Base-by-base conservation (phyloP, 2,888 invertebrate species). In the Desoria tigrina region DNA sequence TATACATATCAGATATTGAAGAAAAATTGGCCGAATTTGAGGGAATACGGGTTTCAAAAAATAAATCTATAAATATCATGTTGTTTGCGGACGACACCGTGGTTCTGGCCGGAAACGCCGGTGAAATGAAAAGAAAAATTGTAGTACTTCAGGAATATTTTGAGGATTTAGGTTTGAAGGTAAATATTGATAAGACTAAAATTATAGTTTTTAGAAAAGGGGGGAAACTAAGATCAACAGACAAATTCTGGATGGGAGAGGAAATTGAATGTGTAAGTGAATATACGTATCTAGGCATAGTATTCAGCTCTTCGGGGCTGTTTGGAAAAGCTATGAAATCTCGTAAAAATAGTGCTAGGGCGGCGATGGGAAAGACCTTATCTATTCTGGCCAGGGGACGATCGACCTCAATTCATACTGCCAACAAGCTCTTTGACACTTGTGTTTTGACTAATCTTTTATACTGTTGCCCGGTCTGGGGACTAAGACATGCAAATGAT, bases 161-260 rank as follows among this genome's bases (percentile, higher is more conserved):
- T 37, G n/a, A 50, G 0, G 23, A 42, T 3, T 51, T 63, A 1
- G 16, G 23, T 0, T 32, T 71, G 1, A 27, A 51, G 0, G 65
- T 68, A 0, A 71, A 71, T 28, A n/a, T 66, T 1, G 39, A 3
- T 9, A 72, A 72, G 51, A 69, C 72, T 3, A 69, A 72, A 55
- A 28, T 69, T 1, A 57, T 72, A 2, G 42, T 61, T 1, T 72
- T 72, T 53, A 58, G 67, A n/a, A 69, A 63, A 57, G 54, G 60
- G 6, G 63, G 64, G 14, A 54, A 14, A 37, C 16, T 54, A 26
- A 54, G 18, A 7, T 42, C 21, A 21, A 14, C 2, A 0, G n/a
- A 23, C 4, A 42, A 32, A 1, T 69, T 71, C 16, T 45, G 2
- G 4, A 69, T 63, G 14, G 39, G 24, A 1, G 23, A 63, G 18